These are phyloP conservation scores for Corydoras maculifer DNA, from an alignment of 2,113 vertebrate species.

Conservation along the genomic window DNA sequence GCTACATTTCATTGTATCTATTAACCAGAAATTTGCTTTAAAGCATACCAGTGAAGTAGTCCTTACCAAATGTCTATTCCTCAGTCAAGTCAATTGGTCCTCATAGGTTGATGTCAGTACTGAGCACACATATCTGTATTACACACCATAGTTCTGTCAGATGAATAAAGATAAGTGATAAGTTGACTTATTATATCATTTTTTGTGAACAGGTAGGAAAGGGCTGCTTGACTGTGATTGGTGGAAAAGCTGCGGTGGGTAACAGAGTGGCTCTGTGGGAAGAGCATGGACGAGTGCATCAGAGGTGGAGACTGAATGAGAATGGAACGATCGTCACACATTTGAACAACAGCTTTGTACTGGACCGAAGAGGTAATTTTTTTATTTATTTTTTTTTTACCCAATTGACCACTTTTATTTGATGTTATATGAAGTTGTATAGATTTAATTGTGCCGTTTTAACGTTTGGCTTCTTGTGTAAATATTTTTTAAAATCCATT, in stretches of 20 bases:
- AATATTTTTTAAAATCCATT: no score
- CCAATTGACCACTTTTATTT: background rate
- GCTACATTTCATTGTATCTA: no score
- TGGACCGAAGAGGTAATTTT: conserved; percentile 74
- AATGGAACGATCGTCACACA: conserved; percentile 75
- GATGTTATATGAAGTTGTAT: background rate
- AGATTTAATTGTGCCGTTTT: no score
- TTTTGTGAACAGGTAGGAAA: conserved; percentile 58
- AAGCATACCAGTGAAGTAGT: no score
- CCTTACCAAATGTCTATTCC: no score
- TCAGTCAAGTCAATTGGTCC: no score
- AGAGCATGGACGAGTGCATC: conserved; percentile 70
- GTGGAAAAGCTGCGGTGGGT: conserved; percentile 67
- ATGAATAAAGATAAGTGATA: no score
- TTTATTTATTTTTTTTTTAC: background rate
- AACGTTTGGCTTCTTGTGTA: no score
- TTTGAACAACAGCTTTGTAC: conserved; percentile 70
- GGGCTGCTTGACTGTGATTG: conserved; percentile 75
- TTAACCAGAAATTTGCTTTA: no score
- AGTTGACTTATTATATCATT: background rate
- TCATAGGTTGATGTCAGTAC: no score
- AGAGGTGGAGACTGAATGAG: conserved; percentile 74
- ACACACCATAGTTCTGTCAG: no score
- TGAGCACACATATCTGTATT: no score
- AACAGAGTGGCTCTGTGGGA: conserved; percentile 75